phyloP scores from a whole-genome alignment of 2,113 vertebrate species.

The Hemiscyllium ocellatum region DNA sequence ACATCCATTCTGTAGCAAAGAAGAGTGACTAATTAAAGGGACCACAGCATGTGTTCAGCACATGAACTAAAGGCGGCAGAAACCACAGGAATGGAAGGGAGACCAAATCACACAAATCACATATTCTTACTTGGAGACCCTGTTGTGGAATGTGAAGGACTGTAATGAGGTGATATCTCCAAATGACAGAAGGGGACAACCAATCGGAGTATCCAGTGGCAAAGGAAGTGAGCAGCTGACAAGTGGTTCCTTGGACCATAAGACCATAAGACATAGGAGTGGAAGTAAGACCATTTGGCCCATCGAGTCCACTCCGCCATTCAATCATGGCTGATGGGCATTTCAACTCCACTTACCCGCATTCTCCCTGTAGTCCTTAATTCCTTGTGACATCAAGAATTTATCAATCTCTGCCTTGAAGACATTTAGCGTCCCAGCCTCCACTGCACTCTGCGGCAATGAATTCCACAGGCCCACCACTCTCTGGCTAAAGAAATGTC shows the following conservation, averaged over 20 bases:
- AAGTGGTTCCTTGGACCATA: neutral
- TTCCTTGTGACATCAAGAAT: no score
- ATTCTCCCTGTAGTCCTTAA: no score
- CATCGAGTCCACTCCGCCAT: no score
- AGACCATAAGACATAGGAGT: no score
- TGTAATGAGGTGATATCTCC: neutral
- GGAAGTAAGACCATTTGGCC: no score
- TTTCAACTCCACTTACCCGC: no score
- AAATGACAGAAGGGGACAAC: neutral
- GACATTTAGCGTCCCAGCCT: no score
- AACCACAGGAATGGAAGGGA: neutral
- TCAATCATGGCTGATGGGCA: no score
- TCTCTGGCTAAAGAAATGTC: no score
- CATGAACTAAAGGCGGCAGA: neutral
- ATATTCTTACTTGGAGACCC: neutral
- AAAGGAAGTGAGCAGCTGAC: neutral
- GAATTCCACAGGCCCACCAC: no score
- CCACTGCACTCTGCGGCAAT: no score
- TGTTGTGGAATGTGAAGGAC: neutral
- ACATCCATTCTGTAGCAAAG: neutral
- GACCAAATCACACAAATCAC: neutral
- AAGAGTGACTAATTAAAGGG: neutral
- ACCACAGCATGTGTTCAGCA: neutral
- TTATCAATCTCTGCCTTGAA: no score
- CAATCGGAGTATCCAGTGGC: neutral